Conservation (phyloP, 2,797 vertebrate species). For the Etheostoma nigrum region DNA sequence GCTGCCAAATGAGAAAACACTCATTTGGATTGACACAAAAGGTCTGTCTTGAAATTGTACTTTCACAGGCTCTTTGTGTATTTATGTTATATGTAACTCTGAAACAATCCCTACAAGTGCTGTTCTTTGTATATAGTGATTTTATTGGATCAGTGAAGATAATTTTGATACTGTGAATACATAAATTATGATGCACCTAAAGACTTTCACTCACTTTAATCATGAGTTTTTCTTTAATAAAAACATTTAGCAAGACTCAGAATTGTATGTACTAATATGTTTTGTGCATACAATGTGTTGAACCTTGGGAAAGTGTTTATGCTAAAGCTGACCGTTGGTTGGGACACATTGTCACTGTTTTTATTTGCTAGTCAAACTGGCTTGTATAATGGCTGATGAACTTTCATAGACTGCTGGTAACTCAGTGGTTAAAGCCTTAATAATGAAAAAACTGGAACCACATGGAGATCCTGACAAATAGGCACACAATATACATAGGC, state of each 20-base stretch:
- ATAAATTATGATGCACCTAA: neutral
- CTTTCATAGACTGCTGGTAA: conserved; percentile 68
- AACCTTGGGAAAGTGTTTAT: conserved; percentile 21
- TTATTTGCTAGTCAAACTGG: conserved; percentile 59
- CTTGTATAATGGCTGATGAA: conserved; percentile 73
- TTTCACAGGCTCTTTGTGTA: conserved; percentile 38
- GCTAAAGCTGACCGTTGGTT: conserved; percentile 28
- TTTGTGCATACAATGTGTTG: conserved; percentile 13
- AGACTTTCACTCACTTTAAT: neutral
- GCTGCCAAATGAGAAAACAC: conserved; percentile 55
- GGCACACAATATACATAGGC: conserved; percentile 28
- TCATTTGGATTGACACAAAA: conserved; percentile 52
- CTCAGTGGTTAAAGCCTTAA: conserved; percentile 61
- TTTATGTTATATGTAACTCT: conserved; percentile 14
- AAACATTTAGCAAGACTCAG: neutral
- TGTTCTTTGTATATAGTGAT: conserved; percentile 11
- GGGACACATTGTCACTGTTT: conserved; percentile 44
- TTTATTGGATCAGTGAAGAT: conserved; percentile 4
- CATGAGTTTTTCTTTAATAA: neutral
- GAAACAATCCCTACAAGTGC: conserved; percentile 8
- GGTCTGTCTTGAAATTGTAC: conserved; percentile 21
- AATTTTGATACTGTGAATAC: neutral
- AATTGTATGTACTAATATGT: neutral
- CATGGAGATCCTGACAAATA: conserved; percentile 50
- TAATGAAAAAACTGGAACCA: conserved; percentile 63